Conservation (phyloP, 2,113 vertebrate genomes). For the Cyanoderma ruficeps region DNA sequence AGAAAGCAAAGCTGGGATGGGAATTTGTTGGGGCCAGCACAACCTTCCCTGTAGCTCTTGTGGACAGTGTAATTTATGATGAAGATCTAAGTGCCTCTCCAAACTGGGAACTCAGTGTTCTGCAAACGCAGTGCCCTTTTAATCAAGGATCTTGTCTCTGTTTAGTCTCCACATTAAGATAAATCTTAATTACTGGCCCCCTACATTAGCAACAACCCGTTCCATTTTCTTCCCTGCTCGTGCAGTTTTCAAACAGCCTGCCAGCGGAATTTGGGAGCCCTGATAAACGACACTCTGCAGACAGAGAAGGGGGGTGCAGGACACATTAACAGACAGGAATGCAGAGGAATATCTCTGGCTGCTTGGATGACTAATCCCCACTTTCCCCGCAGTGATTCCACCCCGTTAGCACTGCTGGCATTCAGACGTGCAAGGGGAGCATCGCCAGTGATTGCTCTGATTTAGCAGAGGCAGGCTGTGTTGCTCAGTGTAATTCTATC, state of each 20-base stretch:
- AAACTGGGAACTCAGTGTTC: background rate
- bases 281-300: slow-evolving; percentile 16
- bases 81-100: background rate
- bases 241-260: background rate
- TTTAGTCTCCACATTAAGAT: slow-evolving; percentile 8
- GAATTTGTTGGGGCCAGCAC: background rate
- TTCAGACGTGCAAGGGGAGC: background rate
- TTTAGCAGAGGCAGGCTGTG: slow-evolving; percentile 11
- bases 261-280: background rate
- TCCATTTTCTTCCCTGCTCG: background rate
- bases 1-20: background rate
- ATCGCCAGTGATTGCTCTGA: background rate
- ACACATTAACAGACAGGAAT: slow-evolving; percentile 2
- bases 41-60: background rate
- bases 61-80: background rate
- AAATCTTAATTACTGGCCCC: slow-evolving; percentile 35
- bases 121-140: background rate
- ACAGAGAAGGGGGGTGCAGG: background rate
- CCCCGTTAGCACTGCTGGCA: slow-evolving; percentile 19
- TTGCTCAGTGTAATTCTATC: slow-evolving; percentile 33
- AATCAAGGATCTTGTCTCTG: slow-evolving; percentile 12
- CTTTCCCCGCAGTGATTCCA: slow-evolving; percentile 21
- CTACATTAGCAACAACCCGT: background rate
- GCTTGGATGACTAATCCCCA: slow-evolving; percentile 20
- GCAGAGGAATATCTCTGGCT: background rate